Evolutionary conservation across 2,888 invertebrate genomes (phyloP).

Genomic region (Rhodophaea formosa): DNA sequence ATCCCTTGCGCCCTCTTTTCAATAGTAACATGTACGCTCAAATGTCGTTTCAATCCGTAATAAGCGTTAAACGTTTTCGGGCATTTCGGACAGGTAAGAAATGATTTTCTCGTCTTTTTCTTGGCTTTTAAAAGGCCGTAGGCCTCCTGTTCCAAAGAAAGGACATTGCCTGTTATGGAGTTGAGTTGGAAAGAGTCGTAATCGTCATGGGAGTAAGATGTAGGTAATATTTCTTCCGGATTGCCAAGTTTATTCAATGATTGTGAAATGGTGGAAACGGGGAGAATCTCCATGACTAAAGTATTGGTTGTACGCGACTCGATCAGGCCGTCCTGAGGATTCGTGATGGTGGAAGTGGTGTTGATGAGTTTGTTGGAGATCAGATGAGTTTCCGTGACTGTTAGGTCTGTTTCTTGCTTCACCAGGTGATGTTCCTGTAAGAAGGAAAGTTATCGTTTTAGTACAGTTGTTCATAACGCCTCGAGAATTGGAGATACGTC

Average conservation of each 20-base stretch:
- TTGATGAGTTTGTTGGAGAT: conserved; percentile 67
- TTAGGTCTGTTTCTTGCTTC: conserved; percentile 57
- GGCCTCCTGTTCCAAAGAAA: conserved; percentile 68
- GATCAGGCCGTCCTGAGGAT: conserved; percentile 53
- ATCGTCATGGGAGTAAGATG: conserved; percentile 38
- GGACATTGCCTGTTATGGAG: conserved; percentile 67
- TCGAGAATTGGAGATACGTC: too few species aligned
- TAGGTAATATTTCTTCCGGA: conserved; percentile 66
- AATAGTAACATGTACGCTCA: conserved; percentile 55
- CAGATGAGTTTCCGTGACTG: conserved; percentile 65
- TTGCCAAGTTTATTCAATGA: conserved; percentile 45
- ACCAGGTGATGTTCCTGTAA: conserved; percentile 46
- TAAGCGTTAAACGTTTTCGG: conserved; percentile 46
- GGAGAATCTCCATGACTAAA: conserved; percentile 65
- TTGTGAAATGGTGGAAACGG: conserved; percentile 38
- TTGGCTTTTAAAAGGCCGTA: conserved; percentile 58
- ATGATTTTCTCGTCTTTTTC: conserved; percentile 31
- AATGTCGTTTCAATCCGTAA: conserved; percentile 44
- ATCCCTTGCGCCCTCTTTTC: conserved; percentile 55
- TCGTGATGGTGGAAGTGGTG: conserved; percentile 61
- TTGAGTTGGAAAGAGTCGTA: conserved; percentile 63
- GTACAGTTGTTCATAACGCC: too few species aligned
- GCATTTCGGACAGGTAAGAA: conserved; percentile 52
- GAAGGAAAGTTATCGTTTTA: conserved; percentile 4
- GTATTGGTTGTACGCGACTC: conserved; percentile 64